Conservation (phyloP, 2,113 vertebrate genomes). For the Puffinus mauretanicus region DNA sequence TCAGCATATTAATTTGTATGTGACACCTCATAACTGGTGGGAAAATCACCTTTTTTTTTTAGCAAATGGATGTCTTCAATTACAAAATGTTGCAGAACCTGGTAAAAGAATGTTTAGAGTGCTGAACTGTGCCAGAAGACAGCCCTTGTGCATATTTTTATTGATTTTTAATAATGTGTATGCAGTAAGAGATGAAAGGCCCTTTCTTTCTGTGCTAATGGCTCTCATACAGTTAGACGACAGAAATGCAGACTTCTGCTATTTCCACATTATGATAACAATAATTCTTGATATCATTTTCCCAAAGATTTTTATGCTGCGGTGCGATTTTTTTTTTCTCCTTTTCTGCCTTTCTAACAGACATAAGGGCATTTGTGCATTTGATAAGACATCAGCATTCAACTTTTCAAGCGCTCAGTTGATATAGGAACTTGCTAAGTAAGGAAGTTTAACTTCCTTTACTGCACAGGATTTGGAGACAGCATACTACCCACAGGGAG, state of each 20-base stretch:
- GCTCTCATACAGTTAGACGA: not conserved
- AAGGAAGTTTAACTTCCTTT: not conserved
- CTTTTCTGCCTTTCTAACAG: not conserved
- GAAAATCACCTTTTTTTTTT: not conserved
- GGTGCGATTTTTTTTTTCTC: not conserved
- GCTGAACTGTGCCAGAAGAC: not conserved
- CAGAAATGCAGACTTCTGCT: not conserved
- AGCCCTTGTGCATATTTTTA: not conserved
- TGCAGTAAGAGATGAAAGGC: not conserved
- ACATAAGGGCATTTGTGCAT: not conserved
- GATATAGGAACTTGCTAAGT: not conserved
- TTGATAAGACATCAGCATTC: not conserved
- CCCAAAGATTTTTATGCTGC: not conserved
- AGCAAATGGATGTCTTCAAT: not conserved
- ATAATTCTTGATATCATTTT: not conserved
- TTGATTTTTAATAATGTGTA: not conserved
- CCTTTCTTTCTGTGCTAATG: not conserved
- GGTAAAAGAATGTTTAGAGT: not conserved
- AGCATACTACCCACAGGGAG: not conserved
- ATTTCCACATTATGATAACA: not conserved
- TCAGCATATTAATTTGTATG: not conserved
- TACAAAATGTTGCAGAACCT: not conserved
- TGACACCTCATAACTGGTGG: not conserved
- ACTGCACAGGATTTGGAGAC: not conserved
- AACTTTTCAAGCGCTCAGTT: not conserved